Base-by-base conservation (phyloP, 1,140 invertebrate species). In the Ditylenchus dipsaci region DNA sequence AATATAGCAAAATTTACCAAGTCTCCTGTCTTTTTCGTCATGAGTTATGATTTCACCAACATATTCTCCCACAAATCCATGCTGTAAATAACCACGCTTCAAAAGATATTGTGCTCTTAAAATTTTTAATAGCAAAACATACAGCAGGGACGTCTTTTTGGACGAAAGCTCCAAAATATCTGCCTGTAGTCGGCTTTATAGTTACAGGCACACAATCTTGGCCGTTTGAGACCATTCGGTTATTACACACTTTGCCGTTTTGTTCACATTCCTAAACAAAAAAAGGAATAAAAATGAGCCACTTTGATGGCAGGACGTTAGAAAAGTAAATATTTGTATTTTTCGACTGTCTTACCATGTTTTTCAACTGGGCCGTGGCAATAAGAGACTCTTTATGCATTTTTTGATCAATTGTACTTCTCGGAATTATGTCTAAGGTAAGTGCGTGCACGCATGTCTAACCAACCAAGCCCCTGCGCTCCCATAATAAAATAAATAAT, bases 31-130 rank as follows among this genome's bases (percentile, higher is more conserved):
- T 29, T 65, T 65, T 30, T 70, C 68, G 29, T 56, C 49, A 43
- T 66, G 30, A 21, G 45, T 65, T 43, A 70, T 70, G 13, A 70
- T 59, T 45, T 70, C 68, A 0, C 68, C 68, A 13, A 65, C 60
- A 61, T 70, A 70, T 58, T 70, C 68, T 1, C 68, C 68, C n/a
- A 70, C 63, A 43, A 70, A 70, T 21, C 63, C 68, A 8, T 43
- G 29, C 68, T 70, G 17, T 59, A 70, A 65, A n/a, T n/a, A n/a
- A 29, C 15, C n/a, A 42, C 27, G 29, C 3, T 61, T 61, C 1
- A 29, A 61, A 61, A 5, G 27, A 30, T 30, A 8, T n/a, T 61
- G n/a, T 8, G 1, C 3, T 26, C 8, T 26, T 61, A 61, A 17
- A 15, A 13, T 11, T 29, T 61, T 49, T 69, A 0, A 17, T 29